Conservation (phyloP, 2,888 invertebrate genomes). For the Zygothrica quintamaculata region DNA sequence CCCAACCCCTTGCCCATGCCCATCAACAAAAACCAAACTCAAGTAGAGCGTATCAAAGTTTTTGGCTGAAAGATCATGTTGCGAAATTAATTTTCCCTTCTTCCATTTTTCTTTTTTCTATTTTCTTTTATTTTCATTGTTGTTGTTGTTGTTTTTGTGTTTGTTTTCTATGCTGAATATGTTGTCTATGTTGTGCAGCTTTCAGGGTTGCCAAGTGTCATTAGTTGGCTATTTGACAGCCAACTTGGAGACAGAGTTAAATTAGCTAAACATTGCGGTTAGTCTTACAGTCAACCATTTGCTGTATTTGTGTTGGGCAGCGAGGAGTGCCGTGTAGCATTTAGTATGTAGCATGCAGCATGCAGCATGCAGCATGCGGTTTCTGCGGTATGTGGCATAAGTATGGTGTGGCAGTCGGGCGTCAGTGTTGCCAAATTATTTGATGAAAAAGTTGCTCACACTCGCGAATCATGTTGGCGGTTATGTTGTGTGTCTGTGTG, state of each 20-base stretch:
- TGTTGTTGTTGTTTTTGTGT: conserved; percentile 47
- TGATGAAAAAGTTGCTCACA: conserved; percentile 53
- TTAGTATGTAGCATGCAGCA: background rate
- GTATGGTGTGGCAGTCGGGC: background rate
- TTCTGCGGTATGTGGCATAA: too few species aligned
- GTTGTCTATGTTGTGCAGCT: conserved; percentile 54
- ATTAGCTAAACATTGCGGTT: conserved; percentile 79
- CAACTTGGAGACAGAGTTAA: conserved; percentile 72
- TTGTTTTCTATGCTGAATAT: too few species aligned
- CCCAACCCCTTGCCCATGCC: background rate
- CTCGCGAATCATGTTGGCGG: background rate
- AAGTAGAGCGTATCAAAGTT: background rate
- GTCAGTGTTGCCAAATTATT: conserved; percentile 15
- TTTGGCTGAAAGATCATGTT: background rate
- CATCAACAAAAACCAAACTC: background rate
- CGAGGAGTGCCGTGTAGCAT: background rate
- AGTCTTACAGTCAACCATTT: conserved; percentile 14
- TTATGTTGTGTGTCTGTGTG: conserved; percentile 2
- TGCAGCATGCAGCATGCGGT: too few species aligned
- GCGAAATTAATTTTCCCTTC: conserved; percentile 7
- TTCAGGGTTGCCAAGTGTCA: conserved; percentile 71
- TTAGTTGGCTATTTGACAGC: conserved; percentile 75
- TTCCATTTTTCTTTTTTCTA: too few species aligned
- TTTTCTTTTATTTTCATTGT: conserved; percentile 1
- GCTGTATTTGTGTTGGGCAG: background rate